Evolutionary conservation across 2,113 vertebrate genomes (phyloP), one percentile per base, ranked within the genome.

Genomic region (Indri indri): DNA sequence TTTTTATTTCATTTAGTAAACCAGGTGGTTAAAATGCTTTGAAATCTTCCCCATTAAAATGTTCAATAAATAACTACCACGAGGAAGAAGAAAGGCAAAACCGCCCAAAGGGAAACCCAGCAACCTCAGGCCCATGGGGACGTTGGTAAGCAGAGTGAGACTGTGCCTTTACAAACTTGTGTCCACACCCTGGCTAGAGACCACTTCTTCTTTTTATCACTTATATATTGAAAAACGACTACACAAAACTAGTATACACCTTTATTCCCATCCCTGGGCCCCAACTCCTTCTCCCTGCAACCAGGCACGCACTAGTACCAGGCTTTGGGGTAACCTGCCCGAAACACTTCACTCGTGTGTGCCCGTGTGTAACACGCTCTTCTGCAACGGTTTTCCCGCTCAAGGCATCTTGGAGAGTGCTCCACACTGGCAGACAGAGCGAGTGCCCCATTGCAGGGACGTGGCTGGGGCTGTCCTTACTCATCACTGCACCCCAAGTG

Each of bases 1-100:
- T 96, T 97, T 97, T 91, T 54, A 97, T 87, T 97, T 90, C 95
- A 91, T 73, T 91, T 50, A 42, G 80, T 71, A 88, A 92, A 77
- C 34, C 17, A 73, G 65, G 87, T 93, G 86, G 45, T 95, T 93
- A 84, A 93, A 81, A 80, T 92, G 87, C 94, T 90, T 95, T 97
- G 83, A 93, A 91, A 83, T 42, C 59, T 9, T 70, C 59, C 81
- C 76, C 79, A 80, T 90, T 66, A 61, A 73, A 63, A 63, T 30
- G 71, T 47, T 82, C 88, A 89, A 34, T 42, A 85, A 85, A 45
- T 37, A 96, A 73, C 4, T 20, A 52, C 27, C 2, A 20, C n/a
- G 20, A 63, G 50, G 63, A 63, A 45, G 45, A 57, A 90, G 25
- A 22, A 63, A 16, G 20, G 70, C 6, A 30, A 30, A 45, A 13